phyloP scores from a whole-genome alignment of 2,113 vertebrate genomes.

The Myrmophylax atrothorax region DNA sequence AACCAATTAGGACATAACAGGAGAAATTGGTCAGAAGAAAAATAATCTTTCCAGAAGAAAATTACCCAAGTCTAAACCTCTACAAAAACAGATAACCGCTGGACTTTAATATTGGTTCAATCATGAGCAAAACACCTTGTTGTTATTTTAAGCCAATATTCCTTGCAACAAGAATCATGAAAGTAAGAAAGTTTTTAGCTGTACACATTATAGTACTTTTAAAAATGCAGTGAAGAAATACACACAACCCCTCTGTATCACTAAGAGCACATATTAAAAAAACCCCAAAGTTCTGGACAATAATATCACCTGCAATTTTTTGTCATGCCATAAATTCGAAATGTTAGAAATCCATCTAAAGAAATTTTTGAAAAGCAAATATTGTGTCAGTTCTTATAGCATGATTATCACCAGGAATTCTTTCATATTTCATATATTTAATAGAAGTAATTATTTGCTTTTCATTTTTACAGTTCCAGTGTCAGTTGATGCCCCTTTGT shows the following conservation, averaged over 20 bases:
- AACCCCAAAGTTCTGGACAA: slow-evolving; percentile 21
- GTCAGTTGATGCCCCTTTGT: slow-evolving; percentile 86
- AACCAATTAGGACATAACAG: slow-evolving; percentile 99
- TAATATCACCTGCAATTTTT: slow-evolving; percentile 24
- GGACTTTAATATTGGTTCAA: slow-evolving; percentile 89
- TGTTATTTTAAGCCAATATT: slow-evolving; percentile 72
- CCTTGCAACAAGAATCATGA: neutral
- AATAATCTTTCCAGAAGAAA: slow-evolving; percentile 96
- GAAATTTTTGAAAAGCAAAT: slow-evolving; percentile 70
- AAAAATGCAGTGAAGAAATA: slow-evolving; percentile 16
- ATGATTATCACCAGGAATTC: slow-evolving; percentile 67
- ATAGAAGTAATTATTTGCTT: slow-evolving; percentile 87
- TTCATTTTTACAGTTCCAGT: slow-evolving; percentile 84
- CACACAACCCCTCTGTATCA: neutral
- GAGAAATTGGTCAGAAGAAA: slow-evolving; percentile 95
- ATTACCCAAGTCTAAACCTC: slow-evolving; percentile 94
- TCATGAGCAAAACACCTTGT: slow-evolving; percentile 80
- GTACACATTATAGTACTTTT: slow-evolving; percentile 20
- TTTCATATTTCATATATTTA: slow-evolving; percentile 82
- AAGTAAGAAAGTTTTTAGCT: slow-evolving; percentile 73
- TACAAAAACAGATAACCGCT: slow-evolving; percentile 94
- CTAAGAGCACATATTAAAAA: neutral
- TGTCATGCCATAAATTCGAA: slow-evolving; percentile 18
- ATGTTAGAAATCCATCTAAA: slow-evolving; percentile 40
- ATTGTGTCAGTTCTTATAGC: slow-evolving; percentile 70